A percentile compares a stretch with the other conserved stretches of the same genome.
Evolutionary conservation across 2,113 vertebrate species (phyloP).

Genomic region (Nannospalax galili): DNA sequence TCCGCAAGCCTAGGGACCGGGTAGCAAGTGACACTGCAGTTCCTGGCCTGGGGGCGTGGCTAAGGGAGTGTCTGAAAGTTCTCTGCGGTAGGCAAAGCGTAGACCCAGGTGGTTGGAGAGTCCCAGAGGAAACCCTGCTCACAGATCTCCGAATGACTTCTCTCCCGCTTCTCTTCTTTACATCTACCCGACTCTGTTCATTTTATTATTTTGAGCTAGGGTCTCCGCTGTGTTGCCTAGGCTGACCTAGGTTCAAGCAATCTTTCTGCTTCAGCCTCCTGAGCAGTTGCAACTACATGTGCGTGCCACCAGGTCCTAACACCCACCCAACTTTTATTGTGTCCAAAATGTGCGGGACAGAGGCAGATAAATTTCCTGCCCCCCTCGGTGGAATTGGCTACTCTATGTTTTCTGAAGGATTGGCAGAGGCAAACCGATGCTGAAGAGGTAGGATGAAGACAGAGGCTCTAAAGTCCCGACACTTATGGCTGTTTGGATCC

Average conservation of each 20-base stretch:
- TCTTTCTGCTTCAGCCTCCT: not conserved
- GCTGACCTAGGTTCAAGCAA: not conserved
- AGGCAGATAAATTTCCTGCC: not conserved
- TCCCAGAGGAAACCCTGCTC: not conserved
- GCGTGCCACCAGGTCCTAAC: not conserved
- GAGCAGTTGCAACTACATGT: not conserved
- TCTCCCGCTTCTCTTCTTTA: not conserved
- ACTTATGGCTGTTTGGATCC: not conserved
- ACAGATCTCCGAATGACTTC: not conserved
- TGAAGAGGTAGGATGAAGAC: not conserved
- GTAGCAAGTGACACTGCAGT: slow-evolving; percentile 17
- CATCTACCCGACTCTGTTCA: not conserved
- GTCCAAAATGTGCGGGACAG: not conserved
- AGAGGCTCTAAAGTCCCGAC: not conserved
- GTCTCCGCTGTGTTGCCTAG: not conserved
- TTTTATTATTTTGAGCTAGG: not conserved
- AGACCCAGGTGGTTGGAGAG: not conserved
- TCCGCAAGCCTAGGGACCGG: slow-evolving; percentile 13
- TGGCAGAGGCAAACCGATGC: not conserved
- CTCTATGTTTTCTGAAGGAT: not conserved
- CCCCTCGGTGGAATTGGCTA: not conserved
- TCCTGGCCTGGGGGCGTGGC: fast-evolving
- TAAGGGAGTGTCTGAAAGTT: slow-evolving; percentile 76
- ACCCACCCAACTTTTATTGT: not conserved
- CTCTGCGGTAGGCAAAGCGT: not conserved